A percentile compares a stretch with the other conserved stretches of the same genome.
Evolutionary conservation across 2,797 vertebrate species (phyloP).

Genomic region (Enteromius fasciolatus): DNA sequence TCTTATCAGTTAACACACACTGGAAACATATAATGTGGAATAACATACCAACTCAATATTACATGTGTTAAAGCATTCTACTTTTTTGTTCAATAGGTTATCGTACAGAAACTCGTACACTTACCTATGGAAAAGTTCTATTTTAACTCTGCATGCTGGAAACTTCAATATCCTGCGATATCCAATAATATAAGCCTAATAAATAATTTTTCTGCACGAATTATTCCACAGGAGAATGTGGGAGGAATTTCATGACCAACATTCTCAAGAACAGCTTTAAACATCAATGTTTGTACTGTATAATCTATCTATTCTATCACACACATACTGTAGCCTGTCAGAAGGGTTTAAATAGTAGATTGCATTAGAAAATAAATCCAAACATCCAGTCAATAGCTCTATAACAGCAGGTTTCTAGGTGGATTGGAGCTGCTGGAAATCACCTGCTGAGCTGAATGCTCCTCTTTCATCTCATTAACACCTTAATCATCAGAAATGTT

Average conservation of each 20-base stretch:
- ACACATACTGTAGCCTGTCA: background rate
- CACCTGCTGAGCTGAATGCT: background rate
- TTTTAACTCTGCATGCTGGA: background rate
- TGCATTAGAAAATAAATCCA: background rate
- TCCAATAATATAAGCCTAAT: background rate
- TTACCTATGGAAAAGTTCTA: background rate
- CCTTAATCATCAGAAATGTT: background rate
- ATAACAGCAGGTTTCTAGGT: background rate
- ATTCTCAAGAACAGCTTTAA: background rate
- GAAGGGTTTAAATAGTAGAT: background rate
- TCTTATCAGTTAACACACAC: background rate
- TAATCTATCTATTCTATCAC: background rate
- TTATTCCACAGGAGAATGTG: constrained; percentile 8
- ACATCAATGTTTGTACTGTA: constrained; percentile 1
- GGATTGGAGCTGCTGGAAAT: background rate
- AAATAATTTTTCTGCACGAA: background rate
- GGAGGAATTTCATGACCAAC: background rate
- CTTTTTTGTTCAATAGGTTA: background rate
- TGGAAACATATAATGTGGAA: background rate
- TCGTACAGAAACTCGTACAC: background rate
- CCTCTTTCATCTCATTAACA: background rate
- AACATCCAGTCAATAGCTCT: background rate
- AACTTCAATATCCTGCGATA: constrained; percentile 1
- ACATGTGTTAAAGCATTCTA: background rate
- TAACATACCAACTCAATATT: background rate